These are phyloP conservation scores for Hycleus cichorii DNA, from an alignment of 1,140 invertebrate species.

Conservation along the genomic window DNA sequence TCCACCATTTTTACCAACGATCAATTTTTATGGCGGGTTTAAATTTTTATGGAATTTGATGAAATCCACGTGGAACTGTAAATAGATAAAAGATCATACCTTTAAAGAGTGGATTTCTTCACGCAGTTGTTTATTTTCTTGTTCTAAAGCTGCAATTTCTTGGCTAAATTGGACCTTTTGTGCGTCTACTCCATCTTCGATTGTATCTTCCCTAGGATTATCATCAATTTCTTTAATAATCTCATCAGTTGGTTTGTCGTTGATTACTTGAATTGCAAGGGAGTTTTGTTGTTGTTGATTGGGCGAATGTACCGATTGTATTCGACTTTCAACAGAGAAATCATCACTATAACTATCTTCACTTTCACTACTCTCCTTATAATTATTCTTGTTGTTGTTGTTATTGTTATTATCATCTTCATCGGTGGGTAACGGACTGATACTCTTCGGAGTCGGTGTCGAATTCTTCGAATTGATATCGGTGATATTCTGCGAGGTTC, in stretches of 20 bases:
- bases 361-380: neutral
- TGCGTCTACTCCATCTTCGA: no score
- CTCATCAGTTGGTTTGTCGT: neutral
- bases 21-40: no score
- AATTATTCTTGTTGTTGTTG: neutral
- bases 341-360: slow-evolving; percentile 6
- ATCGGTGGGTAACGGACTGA: slow-evolving; percentile 31
- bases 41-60: no score
- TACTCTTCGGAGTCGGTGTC: slow-evolving; percentile 37
- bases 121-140: neutral
- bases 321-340: slow-evolving; percentile 23
- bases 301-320: slow-evolving; percentile 15
- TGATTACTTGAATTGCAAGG: neutral
- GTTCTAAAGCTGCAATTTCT: no score
- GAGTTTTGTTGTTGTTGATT: neutral
- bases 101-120: neutral
- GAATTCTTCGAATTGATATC: slow-evolving; percentile 30
- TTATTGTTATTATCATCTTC: slow-evolving; percentile 6
- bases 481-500: slow-evolving; percentile 36
- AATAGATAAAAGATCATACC: neutral
- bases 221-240: no score
- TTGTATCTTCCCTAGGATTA: no score
- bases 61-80: no score
- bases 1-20: no score
- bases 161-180: no score